Evolutionary conservation across 2,113 vertebrate genomes (phyloP), one percentile per base, ranked within the genome.

Genomic region (Sinocyclocheilus rhinocerous): DNA sequence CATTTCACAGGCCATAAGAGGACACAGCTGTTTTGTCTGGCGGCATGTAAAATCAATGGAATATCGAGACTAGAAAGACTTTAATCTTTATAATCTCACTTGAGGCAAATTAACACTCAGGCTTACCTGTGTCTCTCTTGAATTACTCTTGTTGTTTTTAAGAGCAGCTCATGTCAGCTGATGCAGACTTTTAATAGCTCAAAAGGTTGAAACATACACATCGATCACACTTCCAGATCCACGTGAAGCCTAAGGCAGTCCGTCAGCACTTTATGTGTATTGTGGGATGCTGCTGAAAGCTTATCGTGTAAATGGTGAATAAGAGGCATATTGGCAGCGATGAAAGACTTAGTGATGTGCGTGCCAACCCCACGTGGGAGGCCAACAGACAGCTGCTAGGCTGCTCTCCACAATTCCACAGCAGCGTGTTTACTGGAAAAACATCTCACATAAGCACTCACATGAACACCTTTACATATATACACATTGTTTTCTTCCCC

Each of bases 321-420:
- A 84, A 81, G 26, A 87, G 89, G 36, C 75, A 87, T 87, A 85
- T 88, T 87, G 85, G 85, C 78, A 67, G 75, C 4, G 85, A 70
- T 88, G 82, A 85, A 87, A 90, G 85, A 90, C 57, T 33, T 65
- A 29, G 83, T 9, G 52, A 24, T 69, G 67, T 36, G 20, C 48
- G 45, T 72, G 76, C 85, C 59, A 67, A 52, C 67, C 73, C n/a
- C 59, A 76, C n/a, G 48, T 80, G 85, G 89, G 85, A 85, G 83
- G 67, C 73, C 67, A 75, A 83, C 85, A 88, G 79, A 86, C 87
- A 84, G 77, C 52, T 86, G 79, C 57, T 33, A 55, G n/a, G 36
- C 33, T 45, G 11, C 72, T 79, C 65, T 87, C 65, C 20, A 63
- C 36, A 26, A 84, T 72, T 39, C 61, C 84, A 84, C 57, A 18